Conservation (phyloP, 2,113 vertebrate species). For the Chrysemys picta region DNA sequence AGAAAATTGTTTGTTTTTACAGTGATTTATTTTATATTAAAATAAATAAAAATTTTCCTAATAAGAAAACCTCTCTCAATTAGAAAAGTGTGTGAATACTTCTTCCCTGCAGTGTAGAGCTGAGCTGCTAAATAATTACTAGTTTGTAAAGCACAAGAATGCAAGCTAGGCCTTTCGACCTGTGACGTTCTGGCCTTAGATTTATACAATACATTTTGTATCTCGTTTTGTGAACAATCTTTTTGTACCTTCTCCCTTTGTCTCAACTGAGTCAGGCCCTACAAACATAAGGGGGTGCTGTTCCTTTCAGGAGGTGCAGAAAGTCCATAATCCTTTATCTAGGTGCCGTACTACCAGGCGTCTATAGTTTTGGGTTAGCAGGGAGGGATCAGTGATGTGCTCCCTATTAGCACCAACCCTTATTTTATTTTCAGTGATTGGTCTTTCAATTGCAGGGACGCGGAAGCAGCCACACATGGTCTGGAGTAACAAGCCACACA, state of each 20-base stretch:
- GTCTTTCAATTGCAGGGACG: rapidly evolving
- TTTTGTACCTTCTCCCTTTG: constrained; percentile 8
- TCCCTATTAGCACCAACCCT: rapidly evolving
- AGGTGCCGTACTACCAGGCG: rapidly evolving
- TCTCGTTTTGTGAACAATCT: background rate
- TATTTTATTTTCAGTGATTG: background rate
- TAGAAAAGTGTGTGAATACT: constrained; percentile 83
- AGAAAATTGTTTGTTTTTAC: constrained; percentile 76
- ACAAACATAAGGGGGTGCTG: background rate
- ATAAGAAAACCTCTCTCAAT: constrained; percentile 87
- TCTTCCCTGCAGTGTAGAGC: constrained; percentile 57
- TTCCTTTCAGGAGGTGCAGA: rapidly evolving
- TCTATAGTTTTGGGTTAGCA: rapidly evolving
- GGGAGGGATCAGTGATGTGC: rapidly evolving
- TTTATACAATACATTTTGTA: constrained; percentile 30
- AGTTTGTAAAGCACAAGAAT: constrained; percentile 67
- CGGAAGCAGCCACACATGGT: rapidly evolving
- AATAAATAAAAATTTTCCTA: constrained; percentile 90
- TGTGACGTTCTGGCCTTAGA: background rate
- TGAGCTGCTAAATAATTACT: constrained; percentile 46
- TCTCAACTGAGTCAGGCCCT: rapidly evolving
- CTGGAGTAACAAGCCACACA: background rate
- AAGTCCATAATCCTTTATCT: rapidly evolving
- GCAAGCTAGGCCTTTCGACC: constrained; percentile 51
- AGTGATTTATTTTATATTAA: constrained; percentile 90